These are phyloP conservation scores for Malacoctenus gilli DNA, from an alignment of 2,797 vertebrate genomes.

Conservation along the genomic window DNA sequence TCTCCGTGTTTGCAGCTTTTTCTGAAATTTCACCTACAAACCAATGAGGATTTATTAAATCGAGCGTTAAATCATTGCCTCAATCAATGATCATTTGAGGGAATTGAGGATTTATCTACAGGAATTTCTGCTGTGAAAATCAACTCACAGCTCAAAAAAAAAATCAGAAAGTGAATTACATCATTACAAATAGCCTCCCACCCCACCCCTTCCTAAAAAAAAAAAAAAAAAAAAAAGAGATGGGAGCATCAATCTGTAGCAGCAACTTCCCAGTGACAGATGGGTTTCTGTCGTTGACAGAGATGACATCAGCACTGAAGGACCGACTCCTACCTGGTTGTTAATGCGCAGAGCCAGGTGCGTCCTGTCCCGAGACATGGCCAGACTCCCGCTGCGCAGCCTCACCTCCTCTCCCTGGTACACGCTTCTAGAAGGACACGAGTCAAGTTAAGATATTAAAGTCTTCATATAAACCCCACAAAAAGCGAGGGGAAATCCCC, in stretches of 20 bases:
- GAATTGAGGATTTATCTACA: no score
- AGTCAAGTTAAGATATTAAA: conserved; percentile 63
- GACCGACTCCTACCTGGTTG: conserved; percentile 74
- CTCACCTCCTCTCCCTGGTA: conserved; percentile 75
- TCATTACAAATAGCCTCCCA: conserved; percentile 30
- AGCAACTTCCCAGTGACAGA: not conserved
- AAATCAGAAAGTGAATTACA: conserved; percentile 61
- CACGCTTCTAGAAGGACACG: conserved; percentile 73
- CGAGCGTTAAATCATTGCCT: no score
- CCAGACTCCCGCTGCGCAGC: conserved; percentile 72
- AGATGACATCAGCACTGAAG: not conserved
- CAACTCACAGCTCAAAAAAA: conserved; percentile 46
- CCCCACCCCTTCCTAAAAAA: no score
- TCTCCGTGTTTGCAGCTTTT: conserved; percentile 47
- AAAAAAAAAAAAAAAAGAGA: not conserved
- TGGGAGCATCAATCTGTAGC: not conserved
- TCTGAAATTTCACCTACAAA: conserved; percentile 10
- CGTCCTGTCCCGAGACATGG: conserved; percentile 74
- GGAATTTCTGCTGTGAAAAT: not conserved
- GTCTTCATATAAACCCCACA: no score
- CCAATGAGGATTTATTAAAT: no score
- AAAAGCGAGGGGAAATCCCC: no score
- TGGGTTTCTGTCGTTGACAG: not conserved
- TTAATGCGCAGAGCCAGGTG: conserved; percentile 80
- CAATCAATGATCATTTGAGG: no score